Percentiles rank a stretch among this genome's conserved stretches.
These are phyloP conservation scores for Tribolium castaneum DNA, from an alignment of 1,140 invertebrate genomes.

Conservation along the genomic window DNA sequence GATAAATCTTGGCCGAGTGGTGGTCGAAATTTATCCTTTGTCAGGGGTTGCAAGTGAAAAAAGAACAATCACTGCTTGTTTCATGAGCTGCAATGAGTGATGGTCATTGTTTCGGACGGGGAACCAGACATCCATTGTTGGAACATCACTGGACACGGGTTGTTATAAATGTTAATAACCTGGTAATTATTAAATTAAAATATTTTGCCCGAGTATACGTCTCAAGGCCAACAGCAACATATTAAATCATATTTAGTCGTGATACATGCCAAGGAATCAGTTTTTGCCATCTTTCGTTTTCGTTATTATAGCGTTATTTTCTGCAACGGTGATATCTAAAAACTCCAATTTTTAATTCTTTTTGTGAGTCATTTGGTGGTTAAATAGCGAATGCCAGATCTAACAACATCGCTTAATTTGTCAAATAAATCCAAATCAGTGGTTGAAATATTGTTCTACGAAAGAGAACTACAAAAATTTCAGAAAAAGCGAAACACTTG, in stretches of 20 bases:
- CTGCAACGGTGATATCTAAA: no score
- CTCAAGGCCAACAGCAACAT: neutral
- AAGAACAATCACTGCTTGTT: slow-evolving; percentile 14
- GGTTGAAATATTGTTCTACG: no score
- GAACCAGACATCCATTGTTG: neutral
- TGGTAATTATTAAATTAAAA: slow-evolving; percentile 32
- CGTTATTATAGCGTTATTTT: no score
- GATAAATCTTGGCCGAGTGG: slow-evolving; percentile 9
- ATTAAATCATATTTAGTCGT: slow-evolving; percentile 22
- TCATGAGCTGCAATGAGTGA: neutral
- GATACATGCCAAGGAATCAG: no score
- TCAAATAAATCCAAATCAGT: no score
- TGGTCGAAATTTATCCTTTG: slow-evolving; percentile 22
- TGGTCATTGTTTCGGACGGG: neutral
- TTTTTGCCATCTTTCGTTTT: no score
- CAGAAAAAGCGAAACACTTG: no score
- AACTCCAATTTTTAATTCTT: no score
- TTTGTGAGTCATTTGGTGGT: no score
- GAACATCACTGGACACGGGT: neutral
- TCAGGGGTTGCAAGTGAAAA: slow-evolving; percentile 18
- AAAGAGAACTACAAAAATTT: no score
- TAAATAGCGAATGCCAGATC: no score
- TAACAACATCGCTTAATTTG: no score
- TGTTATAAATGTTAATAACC: slow-evolving; percentile 19
- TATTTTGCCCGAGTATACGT: slow-evolving; percentile 22